Percentiles rank a stretch among this genome's conserved stretches.
Evolutionary conservation across 2,113 vertebrate genomes (phyloP).

Genomic region (Crotalus tigris): DNA sequence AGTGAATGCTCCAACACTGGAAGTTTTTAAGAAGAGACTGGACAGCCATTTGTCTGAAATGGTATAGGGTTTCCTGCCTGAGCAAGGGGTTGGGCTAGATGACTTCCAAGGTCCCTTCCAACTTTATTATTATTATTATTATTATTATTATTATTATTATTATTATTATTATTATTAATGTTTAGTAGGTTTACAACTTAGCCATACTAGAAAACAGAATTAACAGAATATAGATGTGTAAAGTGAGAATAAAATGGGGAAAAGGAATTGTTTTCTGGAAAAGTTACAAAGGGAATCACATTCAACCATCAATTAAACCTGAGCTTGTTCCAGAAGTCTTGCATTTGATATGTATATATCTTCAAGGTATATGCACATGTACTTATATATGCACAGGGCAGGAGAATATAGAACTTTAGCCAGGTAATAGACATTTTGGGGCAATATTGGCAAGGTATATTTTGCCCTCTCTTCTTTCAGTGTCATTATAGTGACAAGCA

Average conservation of each 20-base stretch:
- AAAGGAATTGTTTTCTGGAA: neutral
- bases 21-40: no score
- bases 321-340: neutral
- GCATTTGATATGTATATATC: neutral
- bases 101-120: no score
- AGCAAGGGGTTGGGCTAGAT: no score
- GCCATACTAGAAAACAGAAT: neutral
- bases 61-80: no score
- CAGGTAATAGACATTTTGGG: neutral
- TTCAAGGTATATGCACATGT: neutral
- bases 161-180: no score
- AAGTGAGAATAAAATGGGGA: neutral
- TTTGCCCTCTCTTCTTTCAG: neutral
- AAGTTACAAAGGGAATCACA: neutral
- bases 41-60: no score
- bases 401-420: neutral
- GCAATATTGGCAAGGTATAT: neutral
- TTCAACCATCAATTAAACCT: neutral
- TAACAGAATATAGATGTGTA: neutral
- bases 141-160: no score
- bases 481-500: neutral
- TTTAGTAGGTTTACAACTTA: neutral
- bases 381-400: neutral
- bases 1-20: no score
- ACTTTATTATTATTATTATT: no score